Evolutionary conservation across 1,140 invertebrate genomes (phyloP).

Genomic region (Ooceraea biroi): DNA sequence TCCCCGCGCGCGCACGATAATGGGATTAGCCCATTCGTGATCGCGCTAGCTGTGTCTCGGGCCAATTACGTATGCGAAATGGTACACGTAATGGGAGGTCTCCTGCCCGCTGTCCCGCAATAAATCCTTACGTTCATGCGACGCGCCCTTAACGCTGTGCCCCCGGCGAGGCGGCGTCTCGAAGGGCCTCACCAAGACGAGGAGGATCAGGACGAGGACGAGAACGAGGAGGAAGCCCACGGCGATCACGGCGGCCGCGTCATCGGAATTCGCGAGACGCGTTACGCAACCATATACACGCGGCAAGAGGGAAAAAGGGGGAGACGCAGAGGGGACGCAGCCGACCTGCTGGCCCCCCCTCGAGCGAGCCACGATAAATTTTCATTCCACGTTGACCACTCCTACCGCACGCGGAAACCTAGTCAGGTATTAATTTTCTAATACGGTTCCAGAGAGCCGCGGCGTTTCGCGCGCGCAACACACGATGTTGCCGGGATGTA

Average conservation of each 20-base stretch:
- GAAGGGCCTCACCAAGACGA: neutral
- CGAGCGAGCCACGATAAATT: slow-evolving; percentile 75
- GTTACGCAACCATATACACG: slow-evolving; percentile 67
- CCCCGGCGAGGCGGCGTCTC: neutral
- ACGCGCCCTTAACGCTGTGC: slow-evolving; percentile 8
- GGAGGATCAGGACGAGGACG: neutral
- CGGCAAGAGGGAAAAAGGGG: neutral
- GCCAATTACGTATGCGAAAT: slow-evolving; percentile 76
- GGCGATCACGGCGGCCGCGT: slow-evolving; percentile 17
- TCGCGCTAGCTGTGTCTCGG: slow-evolving; percentile 58
- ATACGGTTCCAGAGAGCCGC: slow-evolving; percentile 67
- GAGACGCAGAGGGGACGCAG: slow-evolving; percentile 39
- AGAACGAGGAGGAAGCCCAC: slow-evolving; percentile 10
- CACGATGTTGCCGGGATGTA: slow-evolving; percentile 7
- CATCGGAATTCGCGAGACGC: slow-evolving; percentile 64
- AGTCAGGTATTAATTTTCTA: slow-evolving; percentile 75
- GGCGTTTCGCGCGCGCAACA: slow-evolving; percentile 54
- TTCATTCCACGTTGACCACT: slow-evolving; percentile 77
- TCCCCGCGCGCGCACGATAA: slow-evolving; percentile 57
- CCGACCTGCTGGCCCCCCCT: slow-evolving; percentile 40
- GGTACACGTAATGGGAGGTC: slow-evolving; percentile 71
- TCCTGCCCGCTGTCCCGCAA: slow-evolving; percentile 53
- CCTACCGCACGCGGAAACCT: slow-evolving; percentile 73
- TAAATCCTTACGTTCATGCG: slow-evolving; percentile 69
- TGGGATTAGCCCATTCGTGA: slow-evolving; percentile 74